phyloP scores from a whole-genome alignment of 2,797 vertebrate species.

The Kryptolebias ocellatus region DNA sequence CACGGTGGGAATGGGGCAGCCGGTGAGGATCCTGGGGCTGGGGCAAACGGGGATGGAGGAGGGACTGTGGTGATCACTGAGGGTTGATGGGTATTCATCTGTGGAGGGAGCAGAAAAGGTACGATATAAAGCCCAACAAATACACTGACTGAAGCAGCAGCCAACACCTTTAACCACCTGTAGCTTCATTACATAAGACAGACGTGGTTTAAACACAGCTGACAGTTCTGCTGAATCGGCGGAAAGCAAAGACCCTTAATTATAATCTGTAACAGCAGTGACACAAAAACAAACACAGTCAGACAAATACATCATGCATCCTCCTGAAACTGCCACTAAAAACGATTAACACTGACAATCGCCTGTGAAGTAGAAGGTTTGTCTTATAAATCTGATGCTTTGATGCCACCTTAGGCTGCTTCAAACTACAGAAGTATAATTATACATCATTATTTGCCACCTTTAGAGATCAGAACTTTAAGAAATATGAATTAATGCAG shows the following conservation, averaged over 20 bases:
- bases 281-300: conserved; percentile 4
- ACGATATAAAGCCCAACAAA: conserved; percentile 14
- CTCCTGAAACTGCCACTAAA: conserved; percentile 7
- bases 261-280: conserved; percentile 44
- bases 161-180: conserved; percentile 32
- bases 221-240: conserved; percentile 51
- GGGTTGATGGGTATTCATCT: conserved; percentile 87
- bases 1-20: conserved; percentile 93
- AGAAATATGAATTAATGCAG: background rate
- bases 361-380: conserved; percentile 8
- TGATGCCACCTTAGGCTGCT: background rate
- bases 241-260: conserved; percentile 51
- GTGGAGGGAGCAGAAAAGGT: conserved; percentile 31
- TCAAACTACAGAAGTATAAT: too few species aligned
- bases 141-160: conserved; percentile 8
- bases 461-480: background rate
- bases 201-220: conserved; percentile 22
- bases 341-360: conserved; percentile 9
- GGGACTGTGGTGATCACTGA: conserved; percentile 89
- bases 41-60: conserved; percentile 90
- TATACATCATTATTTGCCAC: background rate
- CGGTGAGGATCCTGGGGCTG: conserved; percentile 90
- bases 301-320: background rate
- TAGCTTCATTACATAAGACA: conserved; percentile 36
- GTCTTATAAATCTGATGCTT: conserved; percentile 24